Conservation (phyloP, 2,797 vertebrate genomes). For the Bryconaethiops microstoma region DNA sequence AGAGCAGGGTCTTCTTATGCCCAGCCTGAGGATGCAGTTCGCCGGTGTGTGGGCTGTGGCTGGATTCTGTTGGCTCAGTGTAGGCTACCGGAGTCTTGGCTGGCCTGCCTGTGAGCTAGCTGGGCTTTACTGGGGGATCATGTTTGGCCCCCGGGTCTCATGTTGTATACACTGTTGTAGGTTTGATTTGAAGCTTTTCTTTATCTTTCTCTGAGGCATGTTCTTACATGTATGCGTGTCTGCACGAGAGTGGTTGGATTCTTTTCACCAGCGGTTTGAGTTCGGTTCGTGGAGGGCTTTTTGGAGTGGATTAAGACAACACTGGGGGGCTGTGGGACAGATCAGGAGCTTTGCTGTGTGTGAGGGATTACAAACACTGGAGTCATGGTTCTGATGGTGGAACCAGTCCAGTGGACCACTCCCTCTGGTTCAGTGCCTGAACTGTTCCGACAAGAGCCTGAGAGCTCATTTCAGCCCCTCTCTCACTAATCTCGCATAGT, state of each 20-base stretch:
- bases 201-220: neutral
- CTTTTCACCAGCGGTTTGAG: neutral
- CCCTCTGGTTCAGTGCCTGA: neutral
- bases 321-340: neutral
- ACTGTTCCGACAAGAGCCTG: neutral
- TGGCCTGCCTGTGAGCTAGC: neutral
- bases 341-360: neutral
- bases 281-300: neutral
- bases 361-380: neutral
- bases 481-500: neutral
- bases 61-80: neutral
- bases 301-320: neutral
- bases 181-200: slow-evolving; percentile 1
- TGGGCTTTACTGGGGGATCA: neutral
- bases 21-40: neutral
- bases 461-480: neutral
- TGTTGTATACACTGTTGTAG: neutral
- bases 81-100: neutral
- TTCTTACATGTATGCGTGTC: neutral
- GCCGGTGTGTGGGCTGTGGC: neutral
- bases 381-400: neutral
- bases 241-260: neutral
- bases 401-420: neutral
- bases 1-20: too few species aligned
- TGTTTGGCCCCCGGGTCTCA: neutral